phyloP scores from a whole-genome alignment of 2,888 invertebrate species.

The Lasiommata megera region DNA sequence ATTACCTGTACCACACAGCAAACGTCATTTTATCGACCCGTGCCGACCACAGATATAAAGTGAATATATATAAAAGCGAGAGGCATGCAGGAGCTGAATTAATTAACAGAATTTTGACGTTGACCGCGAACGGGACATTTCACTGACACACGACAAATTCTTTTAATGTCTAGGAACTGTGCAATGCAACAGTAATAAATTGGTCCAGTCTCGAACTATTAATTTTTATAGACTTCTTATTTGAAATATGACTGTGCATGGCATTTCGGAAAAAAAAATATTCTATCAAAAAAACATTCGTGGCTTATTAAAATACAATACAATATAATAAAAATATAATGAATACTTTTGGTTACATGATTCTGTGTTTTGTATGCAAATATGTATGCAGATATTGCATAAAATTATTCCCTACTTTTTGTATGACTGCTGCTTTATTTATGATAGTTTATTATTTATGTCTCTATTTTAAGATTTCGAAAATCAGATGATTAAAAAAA shows the following conservation, averaged over 20 bases:
- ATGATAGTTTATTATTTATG: too few relatives aligned
- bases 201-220: not conserved
- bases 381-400: too few relatives aligned
- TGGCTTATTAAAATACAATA: not conserved
- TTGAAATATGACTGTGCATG: not conserved
- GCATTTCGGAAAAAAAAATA: not conserved
- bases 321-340: too few relatives aligned
- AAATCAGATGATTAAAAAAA: too few relatives aligned
- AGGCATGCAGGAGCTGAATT: constrained; percentile 71
- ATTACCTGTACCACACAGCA: constrained; percentile 33
- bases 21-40: constrained; percentile 71
- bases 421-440: too few relatives aligned
- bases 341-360: too few relatives aligned
- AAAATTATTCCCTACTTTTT: too few relatives aligned
- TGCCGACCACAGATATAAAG: constrained; percentile 67
- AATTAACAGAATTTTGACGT: constrained; percentile 73
- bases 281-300: not conserved
- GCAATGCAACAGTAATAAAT: constrained; percentile 37
- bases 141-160: constrained; percentile 67
- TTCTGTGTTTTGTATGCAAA: too few relatives aligned
- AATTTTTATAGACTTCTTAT: not conserved
- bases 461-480: too few relatives aligned
- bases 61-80: constrained; percentile 68
- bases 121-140: constrained; percentile 52
- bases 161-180: constrained; percentile 47